Conservation (phyloP, 2,113 vertebrate genomes). For the Phylloscopus trochilus region DNA sequence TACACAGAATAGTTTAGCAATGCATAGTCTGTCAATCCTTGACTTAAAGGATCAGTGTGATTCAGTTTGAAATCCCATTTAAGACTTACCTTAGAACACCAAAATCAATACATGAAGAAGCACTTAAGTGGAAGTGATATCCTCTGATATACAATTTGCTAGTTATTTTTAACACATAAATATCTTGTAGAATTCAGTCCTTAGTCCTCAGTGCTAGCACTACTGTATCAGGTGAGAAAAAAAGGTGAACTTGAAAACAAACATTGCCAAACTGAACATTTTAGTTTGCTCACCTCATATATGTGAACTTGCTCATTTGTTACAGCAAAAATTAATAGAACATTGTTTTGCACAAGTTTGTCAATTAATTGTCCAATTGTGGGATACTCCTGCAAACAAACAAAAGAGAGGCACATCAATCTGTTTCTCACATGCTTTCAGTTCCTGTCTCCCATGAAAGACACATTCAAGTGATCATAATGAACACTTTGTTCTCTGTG, state of each 20-base stretch:
- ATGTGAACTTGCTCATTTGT: constrained; percentile 80
- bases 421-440: background rate
- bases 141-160: background rate
- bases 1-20: background rate
- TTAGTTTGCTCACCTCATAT: constrained; percentile 84
- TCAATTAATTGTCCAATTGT: constrained; percentile 94
- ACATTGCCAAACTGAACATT: background rate
- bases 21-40: background rate
- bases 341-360: constrained; percentile 93
- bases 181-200: background rate
- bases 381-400: constrained; percentile 89
- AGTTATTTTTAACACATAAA: background rate
- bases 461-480: background rate
- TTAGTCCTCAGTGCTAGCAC: background rate
- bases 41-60: constrained; percentile 10
- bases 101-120: background rate
- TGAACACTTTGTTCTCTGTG: background rate
- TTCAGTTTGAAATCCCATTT: constrained; percentile 9
- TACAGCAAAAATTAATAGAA: constrained; percentile 95
- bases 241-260: background rate
- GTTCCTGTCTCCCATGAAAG: background rate
- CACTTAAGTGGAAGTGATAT: background rate
- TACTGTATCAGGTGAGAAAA: background rate
- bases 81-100: background rate
- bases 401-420: background rate